These are phyloP conservation scores for Trichopria drosophilae DNA, from an alignment of 2,888 invertebrate species.

Conservation along the genomic window DNA sequence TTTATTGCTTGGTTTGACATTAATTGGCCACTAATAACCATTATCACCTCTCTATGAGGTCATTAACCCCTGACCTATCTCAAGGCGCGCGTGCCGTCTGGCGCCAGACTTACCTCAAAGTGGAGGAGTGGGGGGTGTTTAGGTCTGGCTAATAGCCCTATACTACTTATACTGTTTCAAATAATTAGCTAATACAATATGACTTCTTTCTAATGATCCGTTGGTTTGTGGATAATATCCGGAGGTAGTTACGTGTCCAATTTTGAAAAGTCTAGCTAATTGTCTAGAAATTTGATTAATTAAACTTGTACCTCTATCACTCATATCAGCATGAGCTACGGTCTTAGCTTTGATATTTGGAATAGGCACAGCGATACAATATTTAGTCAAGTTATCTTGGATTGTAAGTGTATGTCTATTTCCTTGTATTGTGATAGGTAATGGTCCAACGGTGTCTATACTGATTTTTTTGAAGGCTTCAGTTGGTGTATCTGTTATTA, in stretches of 20 bases:
- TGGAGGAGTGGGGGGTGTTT: too few relatives aligned
- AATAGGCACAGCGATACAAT: neutral
- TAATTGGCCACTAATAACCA: too few relatives aligned
- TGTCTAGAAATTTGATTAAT: conserved; percentile 18
- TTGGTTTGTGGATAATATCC: conserved; percentile 28
- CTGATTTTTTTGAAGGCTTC: conserved; percentile 31
- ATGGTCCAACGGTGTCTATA: conserved; percentile 22
- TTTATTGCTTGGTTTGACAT: too few relatives aligned
- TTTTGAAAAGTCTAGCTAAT: conserved; percentile 24
- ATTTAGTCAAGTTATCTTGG: conserved; percentile 9
- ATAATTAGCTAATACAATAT: conserved; percentile 30
- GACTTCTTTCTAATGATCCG: too few relatives aligned
- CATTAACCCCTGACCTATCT: too few relatives aligned
- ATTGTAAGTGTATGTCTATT: conserved; percentile 28
- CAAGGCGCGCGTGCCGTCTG: too few relatives aligned
- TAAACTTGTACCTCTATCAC: conserved; percentile 34
- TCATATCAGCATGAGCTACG: conserved; percentile 6
- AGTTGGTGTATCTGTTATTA: conserved; percentile 27
- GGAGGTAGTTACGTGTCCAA: conserved; percentile 18
- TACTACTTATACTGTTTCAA: too few relatives aligned
- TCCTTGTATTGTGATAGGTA: conserved; percentile 14
- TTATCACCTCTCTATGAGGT: too few relatives aligned
- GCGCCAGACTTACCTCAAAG: too few relatives aligned
- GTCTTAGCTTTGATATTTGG: neutral
- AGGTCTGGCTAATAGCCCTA: too few relatives aligned